phyloP scores from a whole-genome alignment of 2,888 invertebrate species.

The Napeogenes sylphis region DNA sequence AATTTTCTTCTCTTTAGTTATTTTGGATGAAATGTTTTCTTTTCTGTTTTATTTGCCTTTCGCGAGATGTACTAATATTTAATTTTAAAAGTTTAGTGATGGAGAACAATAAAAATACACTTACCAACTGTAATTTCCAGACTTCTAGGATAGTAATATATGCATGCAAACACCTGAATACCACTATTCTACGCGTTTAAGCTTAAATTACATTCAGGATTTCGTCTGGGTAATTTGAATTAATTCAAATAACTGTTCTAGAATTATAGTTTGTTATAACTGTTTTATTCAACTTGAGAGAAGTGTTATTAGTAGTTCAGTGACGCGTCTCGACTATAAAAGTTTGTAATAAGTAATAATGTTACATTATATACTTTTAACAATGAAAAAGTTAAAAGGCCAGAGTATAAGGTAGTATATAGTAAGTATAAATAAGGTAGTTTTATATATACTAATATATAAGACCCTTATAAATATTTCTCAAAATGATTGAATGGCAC shows the following conservation, averaged over 20 bases:
- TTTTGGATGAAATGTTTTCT: too few species aligned
- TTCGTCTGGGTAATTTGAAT: conserved; percentile 27
- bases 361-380: too few species aligned
- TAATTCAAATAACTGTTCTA: conserved; percentile 27
- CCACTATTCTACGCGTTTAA: conserved; percentile 17
- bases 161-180: conserved; percentile 24
- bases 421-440: too few species aligned
- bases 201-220: conserved; percentile 25
- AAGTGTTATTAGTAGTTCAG: conserved; percentile 5
- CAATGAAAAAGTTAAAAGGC: too few species aligned
- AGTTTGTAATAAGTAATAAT: background rate
- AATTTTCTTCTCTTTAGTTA: too few species aligned
- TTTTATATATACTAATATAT: too few species aligned
- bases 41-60: too few species aligned
- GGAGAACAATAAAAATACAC: background rate
- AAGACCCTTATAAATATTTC: too few species aligned
- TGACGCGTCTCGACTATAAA: background rate
- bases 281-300: conserved; percentile 15
- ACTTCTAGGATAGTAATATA: conserved; percentile 13
- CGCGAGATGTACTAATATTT: too few species aligned
- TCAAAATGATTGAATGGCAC: too few species aligned
- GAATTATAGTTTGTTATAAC: conserved; percentile 13
- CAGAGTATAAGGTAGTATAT: too few species aligned
- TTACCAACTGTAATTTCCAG: background rate
- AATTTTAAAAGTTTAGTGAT: background rate